Evolutionary conservation across 2,797 vertebrate species (phyloP).

Genomic region (Danio albolineatus): DNA sequence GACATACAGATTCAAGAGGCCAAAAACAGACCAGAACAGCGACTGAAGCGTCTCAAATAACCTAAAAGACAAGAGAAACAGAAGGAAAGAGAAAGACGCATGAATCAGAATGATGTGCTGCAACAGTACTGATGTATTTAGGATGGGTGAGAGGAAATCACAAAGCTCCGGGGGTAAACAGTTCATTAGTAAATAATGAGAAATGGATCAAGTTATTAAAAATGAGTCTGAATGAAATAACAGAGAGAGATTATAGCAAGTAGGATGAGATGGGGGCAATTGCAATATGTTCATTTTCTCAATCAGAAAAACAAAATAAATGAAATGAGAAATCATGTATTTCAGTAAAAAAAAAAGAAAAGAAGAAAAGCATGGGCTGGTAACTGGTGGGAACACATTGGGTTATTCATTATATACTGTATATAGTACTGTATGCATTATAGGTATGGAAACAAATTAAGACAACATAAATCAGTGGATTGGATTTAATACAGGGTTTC

Average conservation of each 20-base stretch:
- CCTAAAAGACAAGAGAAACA: slow-evolving; percentile 70
- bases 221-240: background rate
- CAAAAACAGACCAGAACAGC: slow-evolving; percentile 96
- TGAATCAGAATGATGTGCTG: background rate
- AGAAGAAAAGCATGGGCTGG: background rate
- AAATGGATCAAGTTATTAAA: slow-evolving; percentile 15
- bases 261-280: background rate
- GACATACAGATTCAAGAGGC: slow-evolving; percentile 92
- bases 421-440: too few relatives aligned
- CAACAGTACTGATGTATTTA: background rate
- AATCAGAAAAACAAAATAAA: background rate
- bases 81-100: background rate
- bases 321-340: background rate
- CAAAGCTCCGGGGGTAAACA: slow-evolving; percentile 29
- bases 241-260: background rate
- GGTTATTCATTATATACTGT: too few relatives aligned
- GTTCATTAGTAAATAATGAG: background rate
- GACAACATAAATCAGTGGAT: too few relatives aligned
- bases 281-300: background rate
- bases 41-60: slow-evolving; percentile 96
- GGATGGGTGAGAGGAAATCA: background rate
- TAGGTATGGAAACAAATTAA: too few relatives aligned
- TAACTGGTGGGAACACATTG: too few relatives aligned
- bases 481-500: too few relatives aligned
- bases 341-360: background rate